Percentiles rank a stretch among this genome's conserved stretches.
Conservation (phyloP, 2,888 invertebrate species). For the Cataglyphis livida region DNA sequence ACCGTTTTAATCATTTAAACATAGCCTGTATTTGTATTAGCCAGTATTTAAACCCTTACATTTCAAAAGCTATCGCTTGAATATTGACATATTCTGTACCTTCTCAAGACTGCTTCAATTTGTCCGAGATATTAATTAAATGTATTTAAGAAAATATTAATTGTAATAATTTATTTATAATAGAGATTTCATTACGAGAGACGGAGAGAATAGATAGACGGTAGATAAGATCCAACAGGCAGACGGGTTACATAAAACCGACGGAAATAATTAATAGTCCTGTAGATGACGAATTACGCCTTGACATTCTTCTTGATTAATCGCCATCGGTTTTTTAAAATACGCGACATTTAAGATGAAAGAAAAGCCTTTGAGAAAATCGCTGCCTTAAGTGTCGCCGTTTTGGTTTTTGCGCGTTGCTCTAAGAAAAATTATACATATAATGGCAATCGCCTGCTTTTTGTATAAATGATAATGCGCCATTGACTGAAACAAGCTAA, state of each 20-base stretch:
- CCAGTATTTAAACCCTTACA: not conserved
- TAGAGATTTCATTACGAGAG: not conserved
- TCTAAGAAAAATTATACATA: not conserved
- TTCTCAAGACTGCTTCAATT: constrained; percentile 6
- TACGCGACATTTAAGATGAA: constrained; percentile 41
- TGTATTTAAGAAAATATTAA: constrained; percentile 33
- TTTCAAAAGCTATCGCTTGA: not conserved
- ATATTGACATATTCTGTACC: not conserved
- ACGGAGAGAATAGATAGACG: not conserved
- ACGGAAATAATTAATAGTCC: constrained; percentile 54
- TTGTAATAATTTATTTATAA: constrained; percentile 42
- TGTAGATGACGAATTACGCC: constrained; percentile 48
- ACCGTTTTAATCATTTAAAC: not conserved
- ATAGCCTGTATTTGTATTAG: not conserved
- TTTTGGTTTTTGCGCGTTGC: not conserved
- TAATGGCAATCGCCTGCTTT: not conserved
- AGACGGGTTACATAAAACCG: constrained; percentile 21
- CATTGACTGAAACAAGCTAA: not conserved
- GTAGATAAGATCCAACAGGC: constrained; percentile 6
- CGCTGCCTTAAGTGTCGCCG: not conserved
- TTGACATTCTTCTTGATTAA: constrained; percentile 49
- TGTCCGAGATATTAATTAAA: not conserved
- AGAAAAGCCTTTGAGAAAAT: constrained; percentile 9
- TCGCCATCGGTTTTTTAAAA: constrained; percentile 35
- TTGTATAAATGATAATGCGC: not conserved